phyloP scores from a whole-genome alignment of 1,140 invertebrate species.

The Drosophila mojavensis region DNA sequence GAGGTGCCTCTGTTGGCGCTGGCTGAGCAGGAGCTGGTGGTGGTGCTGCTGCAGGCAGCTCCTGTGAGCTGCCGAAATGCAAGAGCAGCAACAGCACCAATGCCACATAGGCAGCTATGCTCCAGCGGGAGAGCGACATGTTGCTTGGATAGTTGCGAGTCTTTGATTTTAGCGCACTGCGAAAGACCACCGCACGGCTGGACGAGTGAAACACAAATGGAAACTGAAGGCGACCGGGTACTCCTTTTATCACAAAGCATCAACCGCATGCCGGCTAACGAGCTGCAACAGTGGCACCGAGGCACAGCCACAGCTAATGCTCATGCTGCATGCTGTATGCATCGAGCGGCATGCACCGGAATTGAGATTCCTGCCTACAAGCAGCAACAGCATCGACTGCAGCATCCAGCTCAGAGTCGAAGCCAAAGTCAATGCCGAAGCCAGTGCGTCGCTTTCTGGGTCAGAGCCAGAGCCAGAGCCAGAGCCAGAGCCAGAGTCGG shows the following conservation, averaged over 20 bases:
- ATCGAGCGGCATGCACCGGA: conserved; percentile 56
- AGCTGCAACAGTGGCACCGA: conserved; percentile 6
- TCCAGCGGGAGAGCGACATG: conserved; percentile 40
- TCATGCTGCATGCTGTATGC: conserved; percentile 59
- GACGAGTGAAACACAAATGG: conserved; percentile 70
- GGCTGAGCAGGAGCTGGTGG: background rate
- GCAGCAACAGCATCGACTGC: conserved; percentile 14
- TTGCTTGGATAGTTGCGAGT: background rate
- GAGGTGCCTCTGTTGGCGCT: background rate
- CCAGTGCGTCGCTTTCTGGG: conserved; percentile 67
- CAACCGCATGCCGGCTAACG: conserved; percentile 44
- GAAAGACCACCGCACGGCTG: conserved; percentile 59
- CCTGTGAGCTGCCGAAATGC: conserved; percentile 39
- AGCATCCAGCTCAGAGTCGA: conserved; percentile 10
- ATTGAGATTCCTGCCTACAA: conserved; percentile 64
- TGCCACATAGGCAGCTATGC: conserved; percentile 41
- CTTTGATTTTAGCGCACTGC: background rate
- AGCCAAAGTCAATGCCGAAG: conserved; percentile 44
- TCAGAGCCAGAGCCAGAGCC: conserved; percentile 53
- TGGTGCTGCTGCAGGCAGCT: conserved; percentile 12
- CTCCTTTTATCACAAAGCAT: conserved; percentile 71
- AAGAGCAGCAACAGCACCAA: conserved; percentile 59
- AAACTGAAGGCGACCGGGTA: conserved; percentile 52
- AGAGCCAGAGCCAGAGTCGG: conserved; percentile 51
- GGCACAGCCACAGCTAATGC: conserved; percentile 48